Conservation (phyloP, 2,113 vertebrate species). For the Otolemur garnettii region DNA sequence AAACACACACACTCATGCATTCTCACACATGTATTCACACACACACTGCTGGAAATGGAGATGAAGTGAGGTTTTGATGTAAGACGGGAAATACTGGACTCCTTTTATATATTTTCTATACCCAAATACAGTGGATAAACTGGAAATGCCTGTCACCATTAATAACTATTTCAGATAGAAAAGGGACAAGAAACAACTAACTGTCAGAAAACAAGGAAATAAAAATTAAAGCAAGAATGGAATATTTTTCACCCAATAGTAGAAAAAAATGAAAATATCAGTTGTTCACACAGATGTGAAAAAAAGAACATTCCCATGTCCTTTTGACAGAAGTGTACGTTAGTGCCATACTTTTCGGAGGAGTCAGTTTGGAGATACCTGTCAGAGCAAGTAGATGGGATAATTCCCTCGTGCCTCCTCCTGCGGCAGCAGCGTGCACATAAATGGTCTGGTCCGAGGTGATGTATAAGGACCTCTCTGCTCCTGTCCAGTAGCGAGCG, state of each 20-base stretch:
- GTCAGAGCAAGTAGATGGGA: not conserved
- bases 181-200: not conserved
- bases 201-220: not conserved
- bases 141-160: not conserved
- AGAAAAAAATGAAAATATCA: not conserved
- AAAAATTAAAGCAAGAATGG: not conserved
- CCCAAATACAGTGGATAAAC: not conserved
- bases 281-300: not conserved
- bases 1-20: too few species aligned
- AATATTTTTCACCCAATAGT: not conserved
- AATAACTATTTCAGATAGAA: not conserved
- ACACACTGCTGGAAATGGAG: not conserved
- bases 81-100: not conserved
- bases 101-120: not conserved
- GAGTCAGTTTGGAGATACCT: not conserved
- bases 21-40: not conserved
- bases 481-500: not conserved
- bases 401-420: not conserved
- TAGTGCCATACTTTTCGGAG: not conserved
- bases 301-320: not conserved
- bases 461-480: too few species aligned
- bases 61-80: not conserved
- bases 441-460: not conserved
- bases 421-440: not conserved
- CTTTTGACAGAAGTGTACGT: not conserved